Percentiles rank a stretch among this genome's conserved stretches.
These are phyloP conservation scores for Dromas ardeola DNA, from an alignment of 2,113 vertebrate species.

Conservation along the genomic window DNA sequence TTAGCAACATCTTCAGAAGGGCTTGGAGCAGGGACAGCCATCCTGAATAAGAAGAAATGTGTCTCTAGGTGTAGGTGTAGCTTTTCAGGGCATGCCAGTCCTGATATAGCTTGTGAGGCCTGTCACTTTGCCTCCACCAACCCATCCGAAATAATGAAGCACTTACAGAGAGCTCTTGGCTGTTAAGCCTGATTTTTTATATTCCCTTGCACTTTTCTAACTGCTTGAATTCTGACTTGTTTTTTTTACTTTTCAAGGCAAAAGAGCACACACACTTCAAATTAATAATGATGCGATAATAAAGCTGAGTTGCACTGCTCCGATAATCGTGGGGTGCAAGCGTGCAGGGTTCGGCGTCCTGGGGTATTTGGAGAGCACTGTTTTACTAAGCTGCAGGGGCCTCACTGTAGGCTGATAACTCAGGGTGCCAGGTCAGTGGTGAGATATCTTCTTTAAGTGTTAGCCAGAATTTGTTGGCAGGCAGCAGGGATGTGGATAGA, in stretches of 20 bases:
- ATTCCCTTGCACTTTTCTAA: neutral
- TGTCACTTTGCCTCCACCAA: neutral
- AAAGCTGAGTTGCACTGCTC: neutral
- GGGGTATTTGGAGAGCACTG: neutral
- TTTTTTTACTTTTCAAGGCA: constrained; percentile 7
- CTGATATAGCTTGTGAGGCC: neutral
- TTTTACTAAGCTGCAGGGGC: constrained; percentile 2
- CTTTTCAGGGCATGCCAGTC: neutral
- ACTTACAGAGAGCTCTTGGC: neutral
- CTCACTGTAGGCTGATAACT: constrained; percentile 25
- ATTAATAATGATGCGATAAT: neutral
- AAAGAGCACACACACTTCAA: neutral
- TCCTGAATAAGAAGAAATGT: neutral
- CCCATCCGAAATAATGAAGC: neutral
- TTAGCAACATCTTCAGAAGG: neutral
- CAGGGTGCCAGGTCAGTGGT: constrained; percentile 46
- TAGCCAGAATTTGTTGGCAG: constrained; percentile 62
- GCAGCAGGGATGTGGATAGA: constrained; percentile 26
- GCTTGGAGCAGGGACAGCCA: neutral
- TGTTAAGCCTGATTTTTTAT: neutral
- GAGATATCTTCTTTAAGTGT: constrained; percentile 55
- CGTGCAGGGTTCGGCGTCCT: neutral
- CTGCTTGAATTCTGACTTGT: neutral
- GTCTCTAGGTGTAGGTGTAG: neutral
- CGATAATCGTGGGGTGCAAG: neutral